Conservation (phyloP, 2,888 invertebrate genomes). For the Venusia cambrica region DNA sequence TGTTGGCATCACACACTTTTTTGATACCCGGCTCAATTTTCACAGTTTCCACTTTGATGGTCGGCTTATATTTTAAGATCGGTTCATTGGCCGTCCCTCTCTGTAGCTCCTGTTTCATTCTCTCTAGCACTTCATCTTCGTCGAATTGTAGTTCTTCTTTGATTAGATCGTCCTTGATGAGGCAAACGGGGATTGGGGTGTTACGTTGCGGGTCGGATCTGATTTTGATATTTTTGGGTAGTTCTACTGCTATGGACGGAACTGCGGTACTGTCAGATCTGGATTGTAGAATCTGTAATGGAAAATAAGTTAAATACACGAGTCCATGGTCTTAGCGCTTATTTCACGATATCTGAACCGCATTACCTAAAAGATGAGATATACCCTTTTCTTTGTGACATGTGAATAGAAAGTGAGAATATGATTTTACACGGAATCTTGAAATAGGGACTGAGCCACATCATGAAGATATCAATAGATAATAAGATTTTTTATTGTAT, state of each 20-base stretch:
- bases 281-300: slow-evolving; percentile 42
- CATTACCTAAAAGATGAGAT: too few relatives aligned
- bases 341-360: too few relatives aligned
- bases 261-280: slow-evolving; percentile 47
- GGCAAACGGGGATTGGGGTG: too few relatives aligned
- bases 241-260: slow-evolving; percentile 43
- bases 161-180: slow-evolving; percentile 27
- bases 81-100: slow-evolving; percentile 16
- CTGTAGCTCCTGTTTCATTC: slow-evolving; percentile 25
- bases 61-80: slow-evolving; percentile 2
- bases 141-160: slow-evolving; percentile 29
- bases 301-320: too few relatives aligned
- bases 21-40: background rate
- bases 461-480: too few relatives aligned
- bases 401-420: too few relatives aligned
- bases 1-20: slow-evolving; percentile 27
- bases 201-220: too few relatives aligned
- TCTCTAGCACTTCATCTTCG: slow-evolving; percentile 29
- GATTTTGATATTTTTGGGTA: slow-evolving; percentile 32
- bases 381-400: too few relatives aligned
- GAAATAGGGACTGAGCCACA: too few relatives aligned
- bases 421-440: too few relatives aligned
- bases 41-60: background rate
- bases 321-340: too few relatives aligned
- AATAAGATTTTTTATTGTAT: too few relatives aligned